Conservation (phyloP, 1,140 invertebrate genomes). For the Cydia strobilella region DNA sequence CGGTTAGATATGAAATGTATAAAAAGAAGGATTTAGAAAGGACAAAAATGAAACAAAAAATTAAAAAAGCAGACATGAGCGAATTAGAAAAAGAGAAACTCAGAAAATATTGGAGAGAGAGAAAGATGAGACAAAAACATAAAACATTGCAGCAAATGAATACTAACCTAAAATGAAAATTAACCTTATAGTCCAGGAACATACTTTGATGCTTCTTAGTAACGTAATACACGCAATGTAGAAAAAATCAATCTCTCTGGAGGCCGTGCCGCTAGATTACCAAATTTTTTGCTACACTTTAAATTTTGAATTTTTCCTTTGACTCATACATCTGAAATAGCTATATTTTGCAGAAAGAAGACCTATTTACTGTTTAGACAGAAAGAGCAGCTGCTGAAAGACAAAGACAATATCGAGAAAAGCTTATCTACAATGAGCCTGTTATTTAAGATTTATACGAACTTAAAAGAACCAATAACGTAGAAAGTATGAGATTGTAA, state of each 20-base stretch:
- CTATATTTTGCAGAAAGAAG: too few species aligned
- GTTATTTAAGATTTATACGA: too few species aligned
- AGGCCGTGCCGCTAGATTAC: too few species aligned
- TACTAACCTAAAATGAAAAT: not conserved
- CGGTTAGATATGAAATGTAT: not conserved
- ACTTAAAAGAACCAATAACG: too few species aligned
- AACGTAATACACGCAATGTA: too few species aligned
- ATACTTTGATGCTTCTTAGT: too few species aligned
- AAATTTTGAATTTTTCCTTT: too few species aligned
- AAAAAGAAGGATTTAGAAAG: not conserved
- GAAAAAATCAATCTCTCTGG: too few species aligned
- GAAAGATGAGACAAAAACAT: not conserved
- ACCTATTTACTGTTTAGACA: too few species aligned
- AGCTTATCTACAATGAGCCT: not conserved
- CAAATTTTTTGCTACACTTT: too few species aligned
- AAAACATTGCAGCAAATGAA: not conserved
- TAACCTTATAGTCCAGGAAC: not conserved
- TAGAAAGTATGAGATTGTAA: too few species aligned
- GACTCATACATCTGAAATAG: too few species aligned
- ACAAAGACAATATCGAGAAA: slow-evolving; percentile 12
- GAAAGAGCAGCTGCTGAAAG: not conserved
- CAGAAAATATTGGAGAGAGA: not conserved
- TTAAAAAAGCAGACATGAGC: not conserved
- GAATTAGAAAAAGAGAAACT: not conserved
- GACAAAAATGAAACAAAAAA: not conserved